Evolutionary conservation across 2,113 vertebrate species (phyloP).

Genomic region (Ptilonorhynchus violaceus): DNA sequence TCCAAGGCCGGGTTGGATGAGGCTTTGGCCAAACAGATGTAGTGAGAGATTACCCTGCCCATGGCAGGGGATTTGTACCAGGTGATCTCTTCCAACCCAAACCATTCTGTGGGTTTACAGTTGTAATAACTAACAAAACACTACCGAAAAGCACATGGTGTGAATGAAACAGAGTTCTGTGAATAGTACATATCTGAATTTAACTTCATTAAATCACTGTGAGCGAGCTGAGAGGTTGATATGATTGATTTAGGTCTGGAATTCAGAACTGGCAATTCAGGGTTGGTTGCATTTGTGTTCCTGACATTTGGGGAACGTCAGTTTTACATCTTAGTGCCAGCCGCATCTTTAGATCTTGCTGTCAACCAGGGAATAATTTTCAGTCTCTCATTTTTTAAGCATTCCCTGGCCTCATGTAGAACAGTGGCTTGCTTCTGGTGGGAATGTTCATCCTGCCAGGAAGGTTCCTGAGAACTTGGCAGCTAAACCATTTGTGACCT

Average conservation of each 20-base stretch:
- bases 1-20: not conserved
- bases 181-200: fast-evolving
- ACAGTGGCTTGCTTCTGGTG: not conserved
- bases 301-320: not conserved
- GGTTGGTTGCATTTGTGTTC: not conserved
- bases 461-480: not conserved
- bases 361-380: not conserved
- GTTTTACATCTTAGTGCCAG: not conserved
- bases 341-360: not conserved
- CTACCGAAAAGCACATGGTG: not conserved
- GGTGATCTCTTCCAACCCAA: not conserved
- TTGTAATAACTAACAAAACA: not conserved
- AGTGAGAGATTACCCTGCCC: not conserved
- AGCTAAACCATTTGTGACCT: not conserved
- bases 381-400: not conserved
- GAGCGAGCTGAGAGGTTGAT: not conserved
- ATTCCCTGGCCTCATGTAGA: not conserved
- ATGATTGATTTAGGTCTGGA: not conserved
- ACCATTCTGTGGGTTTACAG: not conserved
- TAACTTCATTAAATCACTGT: not conserved
- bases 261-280: not conserved
- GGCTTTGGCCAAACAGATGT: not conserved
- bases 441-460: not conserved
- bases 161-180: not conserved
- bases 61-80: not conserved